phyloP scores from a whole-genome alignment of 2,888 invertebrate genomes.

The Luperina testacea region DNA sequence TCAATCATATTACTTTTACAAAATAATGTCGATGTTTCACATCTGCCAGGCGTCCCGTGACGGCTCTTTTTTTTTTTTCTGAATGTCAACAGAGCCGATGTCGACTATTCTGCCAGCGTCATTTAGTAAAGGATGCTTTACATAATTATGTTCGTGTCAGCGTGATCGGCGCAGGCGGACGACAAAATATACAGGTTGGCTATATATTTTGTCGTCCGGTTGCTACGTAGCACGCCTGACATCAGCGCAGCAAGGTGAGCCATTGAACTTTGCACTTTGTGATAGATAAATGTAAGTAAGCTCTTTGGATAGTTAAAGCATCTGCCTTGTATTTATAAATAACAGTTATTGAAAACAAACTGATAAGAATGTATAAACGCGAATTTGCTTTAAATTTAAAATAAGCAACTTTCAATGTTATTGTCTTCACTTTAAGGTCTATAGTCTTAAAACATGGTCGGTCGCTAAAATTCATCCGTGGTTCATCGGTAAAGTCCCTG shows the following conservation, averaged over 20 bases:
- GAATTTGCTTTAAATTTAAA: not conserved
- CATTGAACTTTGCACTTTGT: not conserved
- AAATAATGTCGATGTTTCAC: no score
- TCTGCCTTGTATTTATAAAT: not conserved
- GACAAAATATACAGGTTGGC: no score
- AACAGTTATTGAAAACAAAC: not conserved
- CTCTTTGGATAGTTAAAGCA: not conserved
- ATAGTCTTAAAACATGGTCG: not conserved
- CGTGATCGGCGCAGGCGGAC: no score
- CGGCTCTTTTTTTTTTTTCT: no score
- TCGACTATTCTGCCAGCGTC: no score
- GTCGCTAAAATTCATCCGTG: not conserved
- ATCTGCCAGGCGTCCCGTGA: no score
- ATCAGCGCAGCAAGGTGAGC: not conserved
- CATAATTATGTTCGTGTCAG: no score
- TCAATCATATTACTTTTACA: no score
- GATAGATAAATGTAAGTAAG: not conserved
- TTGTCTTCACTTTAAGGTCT: not conserved
- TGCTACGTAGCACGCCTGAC: not conserved
- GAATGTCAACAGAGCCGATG: no score
- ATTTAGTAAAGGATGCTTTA: no score
- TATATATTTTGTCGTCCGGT: not conserved
- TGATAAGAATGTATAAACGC: conserved; percentile 1
- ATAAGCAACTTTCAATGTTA: not conserved
- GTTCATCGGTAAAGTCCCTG: conserved; percentile 6